Conservation (phyloP, 2,888 invertebrate species). For the Thymelicus acteon region DNA sequence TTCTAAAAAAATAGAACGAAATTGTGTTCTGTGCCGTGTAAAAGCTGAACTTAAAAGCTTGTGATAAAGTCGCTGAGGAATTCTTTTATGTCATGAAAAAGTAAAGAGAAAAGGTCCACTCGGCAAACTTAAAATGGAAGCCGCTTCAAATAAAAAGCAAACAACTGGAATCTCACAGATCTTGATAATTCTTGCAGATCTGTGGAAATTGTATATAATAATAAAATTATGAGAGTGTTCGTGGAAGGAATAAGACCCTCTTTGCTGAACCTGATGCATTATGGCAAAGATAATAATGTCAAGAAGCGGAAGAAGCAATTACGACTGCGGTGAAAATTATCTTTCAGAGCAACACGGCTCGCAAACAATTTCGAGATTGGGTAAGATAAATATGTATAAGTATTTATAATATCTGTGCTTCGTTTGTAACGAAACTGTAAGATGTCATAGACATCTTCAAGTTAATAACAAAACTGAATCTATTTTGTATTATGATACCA, state of each 20-base stretch:
- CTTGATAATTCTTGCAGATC: slow-evolving; percentile 22
- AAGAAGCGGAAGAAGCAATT: slow-evolving; percentile 80
- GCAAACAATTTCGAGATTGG: slow-evolving; percentile 61
- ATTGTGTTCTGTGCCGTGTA: background rate
- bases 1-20: background rate
- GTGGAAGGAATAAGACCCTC: slow-evolving; percentile 19
- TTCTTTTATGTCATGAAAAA: slow-evolving; percentile 25
- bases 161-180: slow-evolving; percentile 9
- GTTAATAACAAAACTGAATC: background rate
- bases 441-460: background rate
- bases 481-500: too few relatives aligned
- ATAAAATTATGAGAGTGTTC: slow-evolving; percentile 27
- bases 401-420: background rate
- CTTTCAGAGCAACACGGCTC: slow-evolving; percentile 50
- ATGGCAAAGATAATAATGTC: slow-evolving; percentile 78
- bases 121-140: slow-evolving; percentile 33
- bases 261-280: slow-evolving; percentile 67
- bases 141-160: slow-evolving; percentile 28
- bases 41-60: slow-evolving; percentile 24
- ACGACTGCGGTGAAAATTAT: slow-evolving; percentile 64
- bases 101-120: slow-evolving; percentile 33
- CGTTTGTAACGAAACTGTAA: background rate
- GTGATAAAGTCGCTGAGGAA: slow-evolving; percentile 22
- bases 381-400: background rate
- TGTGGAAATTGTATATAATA: slow-evolving; percentile 25